Percentiles rank a stretch among this genome's conserved stretches.
phyloP scores from a whole-genome alignment of 2,888 invertebrate genomes.

The Drosophila prostipennis region DNA sequence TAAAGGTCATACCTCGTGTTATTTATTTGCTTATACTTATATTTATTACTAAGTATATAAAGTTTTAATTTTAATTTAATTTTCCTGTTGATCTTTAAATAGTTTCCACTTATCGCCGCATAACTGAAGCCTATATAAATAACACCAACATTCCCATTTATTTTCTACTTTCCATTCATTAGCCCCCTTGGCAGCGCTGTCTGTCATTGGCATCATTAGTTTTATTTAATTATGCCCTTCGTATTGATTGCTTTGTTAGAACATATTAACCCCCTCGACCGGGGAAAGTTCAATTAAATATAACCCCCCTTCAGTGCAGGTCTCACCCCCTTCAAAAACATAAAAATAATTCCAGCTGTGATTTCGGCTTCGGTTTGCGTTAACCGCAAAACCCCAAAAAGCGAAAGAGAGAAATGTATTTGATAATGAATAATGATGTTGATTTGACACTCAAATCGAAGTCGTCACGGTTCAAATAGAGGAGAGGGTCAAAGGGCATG shows the following conservation, averaged over 20 bases:
- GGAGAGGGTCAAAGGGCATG: constrained; percentile 12
- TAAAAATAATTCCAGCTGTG: constrained; percentile 64
- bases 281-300: constrained; percentile 73
- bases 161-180: constrained; percentile 56
- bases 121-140: constrained; percentile 16
- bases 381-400: constrained; percentile 63
- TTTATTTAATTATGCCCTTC: constrained; percentile 75
- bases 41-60: too few relatives aligned
- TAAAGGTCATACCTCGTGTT: too few relatives aligned
- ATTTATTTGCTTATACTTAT: too few relatives aligned
- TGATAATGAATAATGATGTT: constrained; percentile 80
- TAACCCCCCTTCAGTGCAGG: constrained; percentile 26
- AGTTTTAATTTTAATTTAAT: too few relatives aligned
- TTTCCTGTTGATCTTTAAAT: constrained; percentile 3
- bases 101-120: constrained; percentile 15
- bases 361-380: constrained; percentile 44
- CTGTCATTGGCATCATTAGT: constrained; percentile 79
- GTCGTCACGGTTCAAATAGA: constrained; percentile 66
- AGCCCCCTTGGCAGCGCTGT: constrained; percentile 46
- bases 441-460: constrained; percentile 77
- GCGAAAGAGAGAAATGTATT: constrained; percentile 60
- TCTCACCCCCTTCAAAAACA: constrained; percentile 5
- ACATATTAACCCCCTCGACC: constrained; percentile 67
- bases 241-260: constrained; percentile 80
- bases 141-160: constrained; percentile 18